Evolutionary conservation across 2,888 invertebrate genomes (phyloP), one percentile per base, ranked within the genome.

Genomic region (Dorcus parallelipipedus): DNA sequence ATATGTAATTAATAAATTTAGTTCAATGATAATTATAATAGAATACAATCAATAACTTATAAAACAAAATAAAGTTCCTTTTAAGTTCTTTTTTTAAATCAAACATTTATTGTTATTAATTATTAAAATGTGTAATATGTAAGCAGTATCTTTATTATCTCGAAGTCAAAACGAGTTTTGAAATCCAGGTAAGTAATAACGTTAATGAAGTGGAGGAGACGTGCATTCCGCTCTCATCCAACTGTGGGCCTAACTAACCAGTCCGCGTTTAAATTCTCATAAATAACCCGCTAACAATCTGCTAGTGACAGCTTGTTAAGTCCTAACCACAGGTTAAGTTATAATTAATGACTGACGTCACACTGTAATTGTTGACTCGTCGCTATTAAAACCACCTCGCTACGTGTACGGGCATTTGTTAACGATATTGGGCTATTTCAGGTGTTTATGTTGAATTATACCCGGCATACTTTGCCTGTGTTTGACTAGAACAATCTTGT

Each of bases 251-350:
- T 58, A 66, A 71, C 71, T 73, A 72, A 71, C 64, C 69, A 68
- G 71, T 68, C 71, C 71, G 75, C 78, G 77, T 79, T 79, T 79
- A 79, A 79, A 79, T 75, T 79, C 78, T 79, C 78, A 79, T 79
- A 79, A 79, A 79, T 79, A 78, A 79, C 76, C 69, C 74, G 76
- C 77, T 79, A 79, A 79, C 79, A 79, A 79, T 79, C 79, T 77
- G 73, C 78, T 74, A 77, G 77, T 78, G 79, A 79, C 79, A 79
- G 79, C 79, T 79, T 78, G 79, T 79, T 79, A 79, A 79, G 78
- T 78, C 76, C 78, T 79, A 79, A 79, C 79, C 79, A 79, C 79
- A 78, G 79, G 79, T 79, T 79, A 79, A 77, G 76, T 78, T 79
- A 79, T 79, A 79, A 79, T 79, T 79, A 78, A 79, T 79, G 79